Conservation (phyloP, 1,140 invertebrate genomes). For the Drosophila ambigua region DNA sequence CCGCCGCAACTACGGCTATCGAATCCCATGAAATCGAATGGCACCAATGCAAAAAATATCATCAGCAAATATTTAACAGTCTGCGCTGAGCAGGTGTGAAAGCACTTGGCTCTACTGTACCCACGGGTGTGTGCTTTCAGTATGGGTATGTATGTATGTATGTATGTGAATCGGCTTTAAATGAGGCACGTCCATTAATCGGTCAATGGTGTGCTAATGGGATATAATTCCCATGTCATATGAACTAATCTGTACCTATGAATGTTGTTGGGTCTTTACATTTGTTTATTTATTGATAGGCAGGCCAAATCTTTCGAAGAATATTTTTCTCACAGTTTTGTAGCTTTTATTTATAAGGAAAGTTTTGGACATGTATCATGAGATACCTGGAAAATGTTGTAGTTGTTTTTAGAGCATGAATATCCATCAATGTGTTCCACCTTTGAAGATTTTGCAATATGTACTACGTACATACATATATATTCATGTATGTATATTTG, state of each 20-base stretch:
- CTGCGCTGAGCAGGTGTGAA: constrained; percentile 29
- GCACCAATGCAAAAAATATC: constrained; percentile 15
- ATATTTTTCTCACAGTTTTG: constrained; percentile 17
- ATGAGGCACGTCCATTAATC: constrained; percentile 17
- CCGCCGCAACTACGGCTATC: not conserved
- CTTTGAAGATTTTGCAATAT: too few species aligned
- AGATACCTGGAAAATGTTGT: not conserved
- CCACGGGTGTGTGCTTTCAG: constrained; percentile 1
- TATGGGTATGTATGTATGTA: not conserved
- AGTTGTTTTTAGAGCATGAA: too few species aligned
- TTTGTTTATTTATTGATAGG: constrained; percentile 43
- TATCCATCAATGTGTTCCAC: too few species aligned
- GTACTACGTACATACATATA: too few species aligned
- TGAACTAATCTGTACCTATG: not conserved
- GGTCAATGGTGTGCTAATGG: constrained; percentile 4
- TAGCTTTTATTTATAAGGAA: not conserved
- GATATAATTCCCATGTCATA: not conserved
- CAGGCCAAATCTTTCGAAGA: constrained; percentile 4
- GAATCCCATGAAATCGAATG: constrained; percentile 23
- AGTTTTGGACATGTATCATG: too few species aligned
- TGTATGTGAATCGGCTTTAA: constrained; percentile 2
- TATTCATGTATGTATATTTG: not conserved
- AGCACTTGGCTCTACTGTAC: constrained; percentile 1
- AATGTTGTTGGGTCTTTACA: not conserved
- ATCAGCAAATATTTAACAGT: constrained; percentile 27